phyloP scores from a whole-genome alignment of 30 jellyfish, hydroid and myxozoan species.

The Chironex yamaguchii region DNA sequence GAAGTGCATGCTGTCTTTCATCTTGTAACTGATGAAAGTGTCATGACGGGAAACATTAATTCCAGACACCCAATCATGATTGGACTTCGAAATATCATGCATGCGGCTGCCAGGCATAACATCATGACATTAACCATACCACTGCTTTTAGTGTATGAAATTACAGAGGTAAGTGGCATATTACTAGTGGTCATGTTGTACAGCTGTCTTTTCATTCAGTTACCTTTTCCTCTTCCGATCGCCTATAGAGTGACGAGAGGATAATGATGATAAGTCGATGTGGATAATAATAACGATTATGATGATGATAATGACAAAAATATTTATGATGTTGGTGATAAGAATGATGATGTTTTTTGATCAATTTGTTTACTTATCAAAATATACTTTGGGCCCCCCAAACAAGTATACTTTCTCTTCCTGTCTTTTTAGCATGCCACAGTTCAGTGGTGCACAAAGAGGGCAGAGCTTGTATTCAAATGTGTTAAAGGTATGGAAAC shows the following conservation, averaged over 20 bases:
- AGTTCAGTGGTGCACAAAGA: conserved; percentile 95
- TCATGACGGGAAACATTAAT: conserved; percentile 63
- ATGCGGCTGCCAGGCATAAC: conserved; percentile 93
- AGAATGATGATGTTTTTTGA: too few relatives aligned
- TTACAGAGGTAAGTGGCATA: conserved; percentile 80
- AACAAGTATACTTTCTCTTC: too few relatives aligned
- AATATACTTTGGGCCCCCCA: too few relatives aligned
- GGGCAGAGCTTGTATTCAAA: conserved; percentile 89
- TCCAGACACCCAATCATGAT: conserved; percentile 92
- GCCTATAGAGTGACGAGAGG: too few relatives aligned
- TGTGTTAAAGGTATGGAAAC: conserved; percentile 87
- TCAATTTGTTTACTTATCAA: too few relatives aligned
- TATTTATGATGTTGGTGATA: too few relatives aligned
- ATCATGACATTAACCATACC: conserved; percentile 87
- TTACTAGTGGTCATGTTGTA: neutral
- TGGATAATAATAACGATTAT: too few relatives aligned
- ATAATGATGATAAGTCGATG: neutral
- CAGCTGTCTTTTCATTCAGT: neutral
- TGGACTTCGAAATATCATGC: conserved; percentile 85
- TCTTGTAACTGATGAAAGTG: conserved; percentile 88
- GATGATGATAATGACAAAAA: too few relatives aligned
- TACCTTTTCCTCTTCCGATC: neutral
- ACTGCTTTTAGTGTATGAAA: conserved; percentile 85
- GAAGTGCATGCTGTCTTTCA: conserved; percentile 94
- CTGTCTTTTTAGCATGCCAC: conserved; percentile 90